Conservation (phyloP, 2,113 vertebrate species). For the Scomber japonicus region DNA sequence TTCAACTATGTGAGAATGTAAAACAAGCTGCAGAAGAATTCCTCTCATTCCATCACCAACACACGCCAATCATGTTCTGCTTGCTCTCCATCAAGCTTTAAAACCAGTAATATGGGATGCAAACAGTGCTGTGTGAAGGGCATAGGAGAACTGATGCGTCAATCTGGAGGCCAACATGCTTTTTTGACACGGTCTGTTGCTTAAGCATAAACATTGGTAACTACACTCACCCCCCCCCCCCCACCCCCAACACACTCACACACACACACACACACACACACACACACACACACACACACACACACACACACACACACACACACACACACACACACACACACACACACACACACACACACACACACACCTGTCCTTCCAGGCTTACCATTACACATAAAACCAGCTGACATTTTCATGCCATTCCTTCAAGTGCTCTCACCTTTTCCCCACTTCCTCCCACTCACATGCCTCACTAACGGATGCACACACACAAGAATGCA, state of each 20-base stretch:
- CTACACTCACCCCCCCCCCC: neutral
- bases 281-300: neutral
- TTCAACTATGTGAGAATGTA: slow-evolving; percentile 5
- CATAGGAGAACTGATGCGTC: neutral
- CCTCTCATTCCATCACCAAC: slow-evolving; percentile 46
- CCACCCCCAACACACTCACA: neutral
- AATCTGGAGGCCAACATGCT: neutral
- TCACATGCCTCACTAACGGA: slow-evolving; percentile 11
- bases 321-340: neutral
- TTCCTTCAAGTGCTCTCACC: slow-evolving; percentile 54
- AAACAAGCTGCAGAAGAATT: slow-evolving; percentile 47
- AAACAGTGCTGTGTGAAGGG: neutral
- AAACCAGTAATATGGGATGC: slow-evolving; percentile 3
- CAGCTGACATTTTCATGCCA: slow-evolving; percentile 16
- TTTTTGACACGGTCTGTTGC: slow-evolving; percentile 10
- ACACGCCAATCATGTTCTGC: slow-evolving; percentile 5
- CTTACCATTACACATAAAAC: slow-evolving; percentile 1
- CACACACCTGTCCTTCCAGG: neutral
- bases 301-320: neutral
- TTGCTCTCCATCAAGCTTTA: slow-evolving; percentile 12
- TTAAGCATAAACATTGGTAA: slow-evolving; percentile 36
- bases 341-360: neutral
- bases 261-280: neutral
- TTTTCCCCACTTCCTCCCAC: slow-evolving; percentile 56
- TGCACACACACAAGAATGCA: neutral